phyloP scores from a whole-genome alignment of 2,888 invertebrate genomes.

The Lucinisca nassula region DNA sequence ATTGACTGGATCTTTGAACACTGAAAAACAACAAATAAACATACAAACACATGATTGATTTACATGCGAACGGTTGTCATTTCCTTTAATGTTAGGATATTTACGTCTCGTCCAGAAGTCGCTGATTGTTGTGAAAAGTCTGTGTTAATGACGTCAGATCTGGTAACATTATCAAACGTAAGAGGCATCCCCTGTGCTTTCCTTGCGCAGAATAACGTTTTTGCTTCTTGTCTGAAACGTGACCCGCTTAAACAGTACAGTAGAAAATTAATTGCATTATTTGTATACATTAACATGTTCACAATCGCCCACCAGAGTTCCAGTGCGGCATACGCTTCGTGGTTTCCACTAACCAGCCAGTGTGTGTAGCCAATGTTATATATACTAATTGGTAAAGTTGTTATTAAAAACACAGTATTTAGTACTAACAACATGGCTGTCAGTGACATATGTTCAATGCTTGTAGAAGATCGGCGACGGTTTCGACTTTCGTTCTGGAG shows the following conservation, averaged over 20 bases:
- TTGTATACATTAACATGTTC: constrained; percentile 72
- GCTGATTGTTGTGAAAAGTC: too few relatives aligned
- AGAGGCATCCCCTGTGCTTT: too few relatives aligned
- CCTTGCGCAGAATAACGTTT: constrained; percentile 47
- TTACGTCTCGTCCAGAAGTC: too few relatives aligned
- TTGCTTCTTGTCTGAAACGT: constrained; percentile 70
- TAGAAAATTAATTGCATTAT: constrained; percentile 72
- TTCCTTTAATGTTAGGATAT: too few relatives aligned
- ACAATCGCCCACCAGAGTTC: constrained; percentile 59
- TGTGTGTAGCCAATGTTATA: constrained; percentile 56
- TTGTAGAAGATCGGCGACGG: neutral
- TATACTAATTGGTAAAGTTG: constrained; percentile 68
- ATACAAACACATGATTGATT: too few relatives aligned
- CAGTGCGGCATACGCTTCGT: neutral
- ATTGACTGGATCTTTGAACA: too few relatives aligned
- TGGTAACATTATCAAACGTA: too few relatives aligned
- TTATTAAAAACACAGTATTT: constrained; percentile 67
- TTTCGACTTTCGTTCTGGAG: too few relatives aligned
- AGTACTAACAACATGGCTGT: constrained; percentile 68
- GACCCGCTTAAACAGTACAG: constrained; percentile 74
- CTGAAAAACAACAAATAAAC: too few relatives aligned
- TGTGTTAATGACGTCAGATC: too few relatives aligned
- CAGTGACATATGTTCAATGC: neutral
- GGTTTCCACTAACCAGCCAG: neutral
- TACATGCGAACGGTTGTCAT: too few relatives aligned